Base-by-base conservation (phyloP, 2,113 vertebrate species). In the Donacobius atricapilla region DNA sequence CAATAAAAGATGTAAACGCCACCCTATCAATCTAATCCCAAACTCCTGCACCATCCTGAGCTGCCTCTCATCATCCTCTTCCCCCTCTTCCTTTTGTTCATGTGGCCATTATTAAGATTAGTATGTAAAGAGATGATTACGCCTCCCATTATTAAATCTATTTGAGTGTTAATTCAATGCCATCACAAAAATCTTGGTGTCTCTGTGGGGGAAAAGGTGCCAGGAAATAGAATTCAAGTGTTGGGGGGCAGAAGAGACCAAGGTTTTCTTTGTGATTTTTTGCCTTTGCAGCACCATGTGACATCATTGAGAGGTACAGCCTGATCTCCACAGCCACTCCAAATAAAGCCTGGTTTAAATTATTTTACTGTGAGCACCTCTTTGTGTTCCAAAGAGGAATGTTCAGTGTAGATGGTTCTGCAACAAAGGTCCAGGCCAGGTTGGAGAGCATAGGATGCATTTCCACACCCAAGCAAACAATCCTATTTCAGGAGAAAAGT, bases 311-410 rank as follows among this genome's bases (percentile, higher is more conserved):
- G 23, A 39, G 47, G 31, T 5, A 30, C 37, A 66, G 30, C 30
- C 56, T 10, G 7, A 13, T 11, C 35, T 28, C 33, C 33, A 17
- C 3, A 18, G 50, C 13, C 20, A 10, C 9, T 22, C 57, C 47
- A 39, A 76, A 30, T 3, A 22, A 91, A 94, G 20, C 19, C 57
- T 24, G 20, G 15, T 15, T 61, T 45, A 45, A 61, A 18, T 44
- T 9, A 6, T 3, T 3, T 15, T 45, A 1, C 10, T 39, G 3
- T 10, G 22, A 30, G 2, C 7, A 40, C 2, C 4, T 79, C 40
- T 35, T 2, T 15, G 1, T 9, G 28, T 22, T 61, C 27, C 40
- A 48, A n/a, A 44, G 25, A 40, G 7, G 7, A 35, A 22, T 22
- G 0, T 0, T 8, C 12, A 33, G 7, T 3, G 27, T 2, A 25